phyloP scores from a whole-genome alignment of 2,797 vertebrate genomes.

The Anomalospiza imberbis region DNA sequence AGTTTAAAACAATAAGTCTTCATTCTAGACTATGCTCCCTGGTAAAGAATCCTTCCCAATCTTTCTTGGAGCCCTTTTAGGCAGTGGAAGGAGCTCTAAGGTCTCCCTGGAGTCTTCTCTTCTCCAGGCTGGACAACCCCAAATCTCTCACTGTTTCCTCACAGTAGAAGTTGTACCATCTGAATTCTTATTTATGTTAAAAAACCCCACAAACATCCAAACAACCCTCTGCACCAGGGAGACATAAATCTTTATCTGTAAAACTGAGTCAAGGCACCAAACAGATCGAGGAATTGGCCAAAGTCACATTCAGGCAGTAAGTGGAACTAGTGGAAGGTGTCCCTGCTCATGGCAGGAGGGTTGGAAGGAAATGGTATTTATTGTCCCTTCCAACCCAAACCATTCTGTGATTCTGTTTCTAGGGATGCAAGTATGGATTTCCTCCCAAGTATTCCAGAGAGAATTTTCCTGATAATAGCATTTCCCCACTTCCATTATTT shows the following conservation, averaged over 20 bases:
- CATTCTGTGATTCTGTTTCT: not conserved
- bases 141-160: not conserved
- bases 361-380: not conserved
- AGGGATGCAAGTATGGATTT: not conserved
- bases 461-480: rapidly evolving
- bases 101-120: not conserved
- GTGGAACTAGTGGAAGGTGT: not conserved
- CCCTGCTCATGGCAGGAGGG: not conserved
- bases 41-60: rapidly evolving
- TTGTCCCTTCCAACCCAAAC: not conserved
- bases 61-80: not conserved
- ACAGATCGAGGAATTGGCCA: not conserved
- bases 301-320: not conserved
- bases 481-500: not conserved
- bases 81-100: not conserved
- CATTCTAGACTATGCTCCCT: rapidly evolving
- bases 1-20: not conserved
- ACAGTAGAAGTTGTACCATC: not conserved
- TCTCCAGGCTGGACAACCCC: not conserved
- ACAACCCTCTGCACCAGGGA: not conserved
- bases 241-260: not conserved
- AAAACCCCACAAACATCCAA: rapidly evolving
- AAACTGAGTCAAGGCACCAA: not conserved
- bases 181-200: not conserved
- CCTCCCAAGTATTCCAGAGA: not conserved